Base-by-base conservation (phyloP, 2,888 invertebrate species). In the Neocrepidodera transversa region DNA sequence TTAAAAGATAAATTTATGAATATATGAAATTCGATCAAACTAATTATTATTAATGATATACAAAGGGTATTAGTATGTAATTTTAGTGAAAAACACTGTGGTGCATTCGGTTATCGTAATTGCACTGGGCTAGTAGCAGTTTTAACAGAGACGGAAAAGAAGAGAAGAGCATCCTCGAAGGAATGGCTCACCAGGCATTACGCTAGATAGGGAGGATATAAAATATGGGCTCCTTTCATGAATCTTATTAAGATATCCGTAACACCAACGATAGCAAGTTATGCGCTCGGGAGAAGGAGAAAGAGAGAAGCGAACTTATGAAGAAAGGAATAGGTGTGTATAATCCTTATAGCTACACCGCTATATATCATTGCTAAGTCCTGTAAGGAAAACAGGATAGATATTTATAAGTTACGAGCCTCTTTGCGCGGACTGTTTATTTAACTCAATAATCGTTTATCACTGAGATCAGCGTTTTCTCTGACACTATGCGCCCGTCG, bases 161-260 rank as follows among this genome's bases (percentile, higher is more conserved):
- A 18, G 18, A 35, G 45, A 67, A 64, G 63, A 68, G 35, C 45
- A 54, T 54, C 54, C 54, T 54, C 54, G 45, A 28, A 54, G 65
- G 65, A 68, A 70, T 71, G 72, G 74, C 77, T 76, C 75, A 74
- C 71, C 72, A 71, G 71, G 78, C 75, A 78, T 78, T 78, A 78
- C 77, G 71, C 70, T 71, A 76, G 76, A 78, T 77, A 84, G 81
- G 83, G 83, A 84, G 77, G 85, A 86, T 86, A 87, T 88, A 88
- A 88, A 88, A 88, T 89, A 89, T 88, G 87, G 87, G 86, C 85
- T 85, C 86, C 88, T 87, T 88, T 88, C 88, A 88, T 88, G 88
- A 88, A 88, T 88, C 88, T 88, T 88, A 88, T 88, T 88, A 88
- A 87, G 87, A 87, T 87, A 87, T 87, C 86, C 86, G 82, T 77